Conservation (phyloP, 2,888 invertebrate species). For the Synergus umbraculus region DNA sequence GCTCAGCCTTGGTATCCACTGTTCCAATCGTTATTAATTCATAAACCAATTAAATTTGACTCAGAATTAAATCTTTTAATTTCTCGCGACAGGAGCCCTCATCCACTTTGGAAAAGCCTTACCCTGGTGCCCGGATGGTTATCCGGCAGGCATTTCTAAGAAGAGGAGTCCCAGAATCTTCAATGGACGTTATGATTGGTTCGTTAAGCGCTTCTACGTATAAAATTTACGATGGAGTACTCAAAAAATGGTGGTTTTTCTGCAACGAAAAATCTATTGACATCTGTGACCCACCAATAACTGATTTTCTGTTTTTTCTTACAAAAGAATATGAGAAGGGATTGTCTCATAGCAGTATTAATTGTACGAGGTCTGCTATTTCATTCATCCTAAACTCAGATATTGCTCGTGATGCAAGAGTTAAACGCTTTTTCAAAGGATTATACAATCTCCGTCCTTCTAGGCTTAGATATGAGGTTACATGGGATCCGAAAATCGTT, state of each 20-base stretch:
- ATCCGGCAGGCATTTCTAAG: constrained; percentile 52
- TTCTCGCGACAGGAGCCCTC: constrained; percentile 41
- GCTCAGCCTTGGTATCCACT: constrained; percentile 49
- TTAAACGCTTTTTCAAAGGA: constrained; percentile 49
- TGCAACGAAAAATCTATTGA: constrained; percentile 36
- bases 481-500: constrained; percentile 47
- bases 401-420: constrained; percentile 29
- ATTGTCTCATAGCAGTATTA: constrained; percentile 50
- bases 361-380: constrained; percentile 49
- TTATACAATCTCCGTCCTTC: constrained; percentile 44
- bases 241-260: constrained; percentile 58
- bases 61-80: constrained; percentile 40
- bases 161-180: constrained; percentile 48
- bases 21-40: constrained; percentile 38
- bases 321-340: not conserved
- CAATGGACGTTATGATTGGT: constrained; percentile 48
- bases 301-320: not conserved
- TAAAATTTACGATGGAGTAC: constrained; percentile 54
- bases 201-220: constrained; percentile 55
- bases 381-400: constrained; percentile 44
- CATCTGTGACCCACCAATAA: not conserved
- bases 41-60: constrained; percentile 3
- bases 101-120: constrained; percentile 42
- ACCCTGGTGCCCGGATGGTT: constrained; percentile 52
- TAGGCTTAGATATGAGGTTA: constrained; percentile 43